Evolutionary conservation across 2,113 vertebrate species (phyloP), one percentile per base, ranked within the genome.

Genomic region (Ramphastos sulfuratus): DNA sequence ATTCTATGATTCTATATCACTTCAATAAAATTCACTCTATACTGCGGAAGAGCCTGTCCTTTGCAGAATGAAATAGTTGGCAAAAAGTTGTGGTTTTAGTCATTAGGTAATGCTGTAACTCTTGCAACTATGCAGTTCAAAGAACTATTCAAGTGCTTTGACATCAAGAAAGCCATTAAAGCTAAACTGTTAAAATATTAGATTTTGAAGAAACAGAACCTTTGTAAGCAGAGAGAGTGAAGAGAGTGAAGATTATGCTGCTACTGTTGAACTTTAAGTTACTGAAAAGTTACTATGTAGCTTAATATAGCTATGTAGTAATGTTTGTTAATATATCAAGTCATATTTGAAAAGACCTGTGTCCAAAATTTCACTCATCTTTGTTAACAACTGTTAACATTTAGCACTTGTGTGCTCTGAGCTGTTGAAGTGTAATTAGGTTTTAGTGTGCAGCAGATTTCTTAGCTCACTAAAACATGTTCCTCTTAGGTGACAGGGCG

Each of bases 401-500:
- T 82, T 79, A 65, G 80, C 31, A 67, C 16, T 37, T 67, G n/a
- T n/a, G n/a, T n/a, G 61, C 10, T 23, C 46, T 56, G 75, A 9
- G 9, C 72, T 71, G 54, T 10, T 86, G 82, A 94, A 52, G 39
- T 16, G 15, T 37, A 39, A 44, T 63, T 30, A 64, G 21, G 3
- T 56, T 87, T 78, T 46, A 42, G 13, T 67, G 92, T 74, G n/a
- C 60, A 67, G 4, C 1, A 3, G 10, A n/a, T 66, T 48, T 71
- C 56, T 93, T 48, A 80, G 15, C 4, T 66, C 30, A 95, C 81
- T 88, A 59, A 92, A 94, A 89, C 93, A 31, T 64, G 46, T 97
- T 72, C 95, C 94, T 92, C 75, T 61, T 96, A 99, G 99, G 98
- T 99, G 85, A 98, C 98, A 18, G 99, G 98, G 90, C 98, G 98